Evolutionary conservation across 1,140 invertebrate genomes (phyloP), one percentile per base, ranked within the genome.

Genomic region (Apolygus lucorum): DNA sequence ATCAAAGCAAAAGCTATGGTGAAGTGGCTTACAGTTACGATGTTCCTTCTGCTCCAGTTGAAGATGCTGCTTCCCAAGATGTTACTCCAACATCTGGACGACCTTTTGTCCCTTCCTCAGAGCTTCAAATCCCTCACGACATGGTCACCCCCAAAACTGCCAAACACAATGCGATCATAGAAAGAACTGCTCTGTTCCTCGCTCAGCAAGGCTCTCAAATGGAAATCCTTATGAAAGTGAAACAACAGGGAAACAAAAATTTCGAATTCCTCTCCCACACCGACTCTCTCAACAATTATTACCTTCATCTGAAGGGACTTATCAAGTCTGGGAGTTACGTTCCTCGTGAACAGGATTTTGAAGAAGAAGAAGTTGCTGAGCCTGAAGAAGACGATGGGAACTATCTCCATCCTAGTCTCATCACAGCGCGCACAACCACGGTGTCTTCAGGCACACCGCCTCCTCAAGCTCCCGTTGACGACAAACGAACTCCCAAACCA

Each of bases 141-240:
- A 88, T 93, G 76, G 78, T 83, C 64, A 75, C 91, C 93, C 96
- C 96, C n/a, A 87, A 89, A 72, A 92, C 89, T 2, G 85, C 90
- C 75, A 98, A 98, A 77, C 84, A 91, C 73, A 93, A 97, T 80
- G 88, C 91, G 2, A 93, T 98, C 67, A 98, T 99, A 76, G 93
- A 96, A 77, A 98, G 96, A 81, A 99, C 97, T 0, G 95, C 96
- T 0, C 81, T 87, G 64, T 99, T 99, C 81, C 93, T 99, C 72
- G 89, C 90, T 70, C 83, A 86, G 54, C 95, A 99, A 78, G 96
- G 96, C 0, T 83, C 87, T 28, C 97, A 99, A 82, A 98, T 99
- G 95, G 96, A 99, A 82, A 97, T 99, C 67, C 83, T 99, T 0
- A 88, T 99, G 68, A 98, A 98, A 82, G 92, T 95, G 8, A 99